Base-by-base conservation (phyloP, 2,888 invertebrate genomes). In the Lysandra bellargus region DNA sequence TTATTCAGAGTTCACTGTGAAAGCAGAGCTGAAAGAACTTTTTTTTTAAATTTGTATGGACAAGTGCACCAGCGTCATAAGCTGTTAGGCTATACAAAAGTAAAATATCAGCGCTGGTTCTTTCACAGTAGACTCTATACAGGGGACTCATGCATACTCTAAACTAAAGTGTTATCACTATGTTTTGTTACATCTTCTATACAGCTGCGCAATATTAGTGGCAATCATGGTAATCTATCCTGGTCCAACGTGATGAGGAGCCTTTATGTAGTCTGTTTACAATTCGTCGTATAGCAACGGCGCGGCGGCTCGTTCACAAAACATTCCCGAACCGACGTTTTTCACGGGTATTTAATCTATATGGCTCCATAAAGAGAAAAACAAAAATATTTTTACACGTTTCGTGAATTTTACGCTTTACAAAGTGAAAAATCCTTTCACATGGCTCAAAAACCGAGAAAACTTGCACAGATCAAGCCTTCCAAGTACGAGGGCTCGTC, bases 401-500 rank as follows among this genome's bases (percentile, higher is more conserved):
- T 40, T 14, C n/a, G 60, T 60, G 44, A 23, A 80, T 73, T 73
- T 73, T 60, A 9, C 57, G n/a, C 30, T 23, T 60, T 49, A 17
- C 49, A 57, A 49, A 73, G 12, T 72, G 33, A 2, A 37, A 37
- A 53, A 37, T 14, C 14, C 33, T 33, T 3, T 69, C 23, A 57
- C 33, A 79, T 73, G 78, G 73, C 78, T 60, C 60, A 74, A 12
- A 84, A 82, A 80, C 61, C 64, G 81, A 86, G 81, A 86, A 81
- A 87, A 82, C 87, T 91, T 1, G 86, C 89, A 4, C 90, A 90
- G 81, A 84, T 92, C 80, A 90, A 87, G 78, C 85, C 88, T 33
- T 91, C 92, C 1, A 87, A 86, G 82, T 90, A 86, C 80, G 91
- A 91, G 82, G 81, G 84, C 4, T 82, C 86, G 0, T 88, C 89